Conservation (phyloP, 2,113 vertebrate genomes). For the Mustela lutreola region DNA sequence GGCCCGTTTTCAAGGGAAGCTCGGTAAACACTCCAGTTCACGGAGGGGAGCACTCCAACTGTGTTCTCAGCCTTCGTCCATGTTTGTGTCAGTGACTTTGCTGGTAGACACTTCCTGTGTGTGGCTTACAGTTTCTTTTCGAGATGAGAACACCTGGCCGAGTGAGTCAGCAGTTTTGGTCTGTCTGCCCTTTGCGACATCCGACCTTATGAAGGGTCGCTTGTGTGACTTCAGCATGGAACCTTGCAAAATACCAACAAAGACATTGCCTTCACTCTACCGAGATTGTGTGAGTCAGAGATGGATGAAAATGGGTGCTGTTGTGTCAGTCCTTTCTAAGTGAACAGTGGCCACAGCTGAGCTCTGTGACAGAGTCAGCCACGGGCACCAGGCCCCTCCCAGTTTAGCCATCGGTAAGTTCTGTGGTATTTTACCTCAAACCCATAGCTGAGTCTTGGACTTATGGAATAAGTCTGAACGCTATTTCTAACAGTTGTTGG, state of each 20-base stretch:
- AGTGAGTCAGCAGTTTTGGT: not conserved
- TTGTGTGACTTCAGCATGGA: not conserved
- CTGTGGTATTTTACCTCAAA: not conserved
- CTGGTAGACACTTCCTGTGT: not conserved
- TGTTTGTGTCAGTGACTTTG: not conserved
- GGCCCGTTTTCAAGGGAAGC: not conserved
- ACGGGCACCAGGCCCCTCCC: not conserved
- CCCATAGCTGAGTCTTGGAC: not conserved
- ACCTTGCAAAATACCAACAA: not conserved
- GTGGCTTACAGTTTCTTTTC: not conserved
- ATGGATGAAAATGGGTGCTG: not conserved
- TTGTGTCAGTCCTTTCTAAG: not conserved
- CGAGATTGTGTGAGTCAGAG: not conserved
- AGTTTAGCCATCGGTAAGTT: not conserved
- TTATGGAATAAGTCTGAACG: not conserved
- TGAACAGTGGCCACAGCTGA: not conserved
- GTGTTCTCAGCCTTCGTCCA: not conserved
- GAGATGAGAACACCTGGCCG: not conserved
- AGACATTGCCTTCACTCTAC: not conserved
- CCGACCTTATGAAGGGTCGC: not conserved
- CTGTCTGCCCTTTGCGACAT: not conserved
- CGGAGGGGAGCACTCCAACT: not conserved
- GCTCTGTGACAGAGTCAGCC: not conserved
- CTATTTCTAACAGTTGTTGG: not conserved
- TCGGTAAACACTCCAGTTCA: not conserved